These are phyloP conservation scores for Sogatella furcifera DNA, from an alignment of 1,140 invertebrate genomes.

Conservation along the genomic window DNA sequence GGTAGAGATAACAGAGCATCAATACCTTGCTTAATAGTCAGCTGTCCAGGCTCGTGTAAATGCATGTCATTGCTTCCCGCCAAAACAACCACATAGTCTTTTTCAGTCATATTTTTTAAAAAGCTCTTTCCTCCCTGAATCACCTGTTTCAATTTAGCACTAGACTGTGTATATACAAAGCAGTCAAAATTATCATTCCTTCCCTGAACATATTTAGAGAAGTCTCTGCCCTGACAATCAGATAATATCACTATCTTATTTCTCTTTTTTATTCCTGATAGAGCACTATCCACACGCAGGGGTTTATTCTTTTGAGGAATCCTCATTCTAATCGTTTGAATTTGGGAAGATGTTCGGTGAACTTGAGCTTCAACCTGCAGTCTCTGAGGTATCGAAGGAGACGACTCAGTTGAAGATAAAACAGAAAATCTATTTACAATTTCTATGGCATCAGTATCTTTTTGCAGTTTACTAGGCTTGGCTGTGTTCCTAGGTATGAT, in stretches of 20 bases:
- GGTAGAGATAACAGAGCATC: neutral
- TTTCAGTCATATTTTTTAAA: neutral
- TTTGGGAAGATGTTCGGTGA: no score
- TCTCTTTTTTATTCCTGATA: neutral
- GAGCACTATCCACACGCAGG: neutral
- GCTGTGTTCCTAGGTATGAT: neutral
- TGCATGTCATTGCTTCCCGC: constrained; percentile 3
- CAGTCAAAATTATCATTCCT: neutral
- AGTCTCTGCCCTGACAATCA: constrained; percentile 4
- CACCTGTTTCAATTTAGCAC: constrained; percentile 4
- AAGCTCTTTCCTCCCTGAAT: neutral
- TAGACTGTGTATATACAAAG: constrained; percentile 3
- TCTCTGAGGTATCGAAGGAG: no score
- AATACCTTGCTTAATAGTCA: constrained; percentile 1
- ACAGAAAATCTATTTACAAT: neutral
- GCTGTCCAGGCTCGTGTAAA: neutral
- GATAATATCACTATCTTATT: neutral
- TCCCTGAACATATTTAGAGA: neutral
- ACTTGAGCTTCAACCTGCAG: neutral
- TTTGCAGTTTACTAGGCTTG: neutral
- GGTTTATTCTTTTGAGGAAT: neutral
- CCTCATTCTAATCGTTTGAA: neutral
- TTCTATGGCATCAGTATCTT: neutral
- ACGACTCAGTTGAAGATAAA: no score
- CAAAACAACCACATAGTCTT: constrained; percentile 2